Base-by-base conservation (phyloP, 1,140 invertebrate genomes). In the Hesperophylax magnus region DNA sequence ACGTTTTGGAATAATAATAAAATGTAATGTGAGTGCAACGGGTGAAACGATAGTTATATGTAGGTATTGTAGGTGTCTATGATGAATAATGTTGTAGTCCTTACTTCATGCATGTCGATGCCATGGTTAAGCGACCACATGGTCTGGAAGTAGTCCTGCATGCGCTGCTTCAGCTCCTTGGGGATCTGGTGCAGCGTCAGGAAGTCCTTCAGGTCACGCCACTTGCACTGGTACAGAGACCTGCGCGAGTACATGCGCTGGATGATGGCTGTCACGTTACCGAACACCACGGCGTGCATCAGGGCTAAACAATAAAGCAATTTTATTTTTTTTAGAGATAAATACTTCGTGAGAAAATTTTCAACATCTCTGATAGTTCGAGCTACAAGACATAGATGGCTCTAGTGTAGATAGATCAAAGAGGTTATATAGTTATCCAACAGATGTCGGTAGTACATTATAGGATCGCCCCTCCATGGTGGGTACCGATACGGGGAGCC, bases 261-360 rank as follows among this genome's bases (percentile, higher is more conserved):
- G 88, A 99, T 99, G 85, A 99, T 99, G n/a, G 98, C 98, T 4
- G 98, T 99, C 63, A 99, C 98, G 90, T 99, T 99, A 86, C 98
- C 98, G 87, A 99, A 99, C 14, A 99, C 98, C 52, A 98, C 97
- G 15, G 98, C 98, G 87, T 99, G 98, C 97, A 99, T 98, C 82
- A 99, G 91, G 52, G 98, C 96, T 98, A 88, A 56, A 86, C 87
- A 82, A 34, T 1, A 31, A 67, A 67, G 17, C 39, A 67, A 31
- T 18, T n/a, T 20, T 0, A 20, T 56, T 56, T 34, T 39, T 78
- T n/a, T n/a, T n/a, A n/a, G n/a, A 77, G 8, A 58, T 15, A 24
- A 24, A 8, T n/a, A n/a, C 14, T 56, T 63, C 18, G 18, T 1
- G 14, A 22, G 20, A 24, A 63, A 63, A 4, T 63, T 4, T 2